Base-by-base conservation (phyloP, 2,113 vertebrate genomes). In the Polyodon spathula region DNA sequence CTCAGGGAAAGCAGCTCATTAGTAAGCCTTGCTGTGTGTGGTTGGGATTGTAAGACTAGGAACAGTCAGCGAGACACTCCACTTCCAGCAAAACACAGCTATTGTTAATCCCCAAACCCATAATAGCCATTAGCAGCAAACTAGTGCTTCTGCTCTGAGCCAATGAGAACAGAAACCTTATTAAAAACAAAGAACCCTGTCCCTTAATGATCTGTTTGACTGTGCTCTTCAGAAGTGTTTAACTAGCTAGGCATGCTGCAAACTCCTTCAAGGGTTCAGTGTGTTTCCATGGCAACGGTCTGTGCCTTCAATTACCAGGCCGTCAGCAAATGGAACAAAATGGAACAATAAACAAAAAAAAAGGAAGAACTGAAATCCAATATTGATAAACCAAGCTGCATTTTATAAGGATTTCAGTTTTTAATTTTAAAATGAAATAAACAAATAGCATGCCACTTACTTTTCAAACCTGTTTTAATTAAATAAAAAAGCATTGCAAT, bases 251-350 rank as follows among this genome's bases (percentile, higher is more conserved):
- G 14, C n/a, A 46, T 4, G 56, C 61, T 59, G 70, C 14, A 55
- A 63, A 69, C 68, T 70, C 75, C 71, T 65, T 71, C 71, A 79
- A 66, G 53, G 27, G 77, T 50, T 50, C 46, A 50, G 10, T 7
- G 46, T 12, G 53, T 86, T 79, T 63, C 79, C 74, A 66, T 79
- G 80, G 71, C 64, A 62, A 85, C 78, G 15, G 69, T 71, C 72
- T 76, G 62, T 66, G 71, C 66, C 62, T 63, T 62, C 72, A 54
- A 73, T 68, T 63, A 56, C 71, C 64, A 73, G 71, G 65, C 38
- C 56, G 37, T 46, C 46, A 16, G 71, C 64, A 40, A 58, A 71
- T 42, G 53, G 42, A 69, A 70, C 68, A 66, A 66, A 73, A 71
- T 71, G 69, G 67, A 70, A 69, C 57, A 27, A 53, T 11, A 44